Evolutionary conservation across 2,888 invertebrate genomes (phyloP), one percentile per base, ranked within the genome.

Genomic region (Nomada goodeniana): DNA sequence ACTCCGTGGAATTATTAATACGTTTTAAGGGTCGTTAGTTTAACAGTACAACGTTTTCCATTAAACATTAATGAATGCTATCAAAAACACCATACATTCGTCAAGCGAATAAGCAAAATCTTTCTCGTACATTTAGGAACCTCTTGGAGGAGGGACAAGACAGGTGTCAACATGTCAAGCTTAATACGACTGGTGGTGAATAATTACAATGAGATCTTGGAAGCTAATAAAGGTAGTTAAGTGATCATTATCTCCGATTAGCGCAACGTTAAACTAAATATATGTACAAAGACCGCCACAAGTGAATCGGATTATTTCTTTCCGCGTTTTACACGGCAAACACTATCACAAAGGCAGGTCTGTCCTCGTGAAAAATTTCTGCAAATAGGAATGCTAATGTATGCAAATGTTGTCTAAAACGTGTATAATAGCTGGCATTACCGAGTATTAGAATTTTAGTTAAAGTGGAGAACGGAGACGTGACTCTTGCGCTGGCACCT

Each of bases 121-220:
- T 36, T 36, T 36, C 36, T 36, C 36, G 36, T 5, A 36, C 1
- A 36, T 36, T 11, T n/a, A 18, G 42, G 13, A 1, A 13, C 11
- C 4, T 13, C 26, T 67, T 5, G 1, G n/a, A 10, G 36, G 26
- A 15, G 20, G 13, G 44, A 1, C 7, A 26, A 23, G n/a, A 57
- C n/a, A 23, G 42, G 26, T 60, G 26, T 1, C 60, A 60, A 50
- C 67, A 95, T 95, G 95, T 90, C 95, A 77, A 94, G 93, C 59
- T 80, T 95, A 65, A 94, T 95, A 91, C 94, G 93, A 84, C 89
- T 94, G 85, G 93, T 95, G 23, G 94, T 95, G 72, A 94, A 94
- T 88, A 95, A 95, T 89, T 95, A 95, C 91, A 94, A 95, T 86
- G 95, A 95, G 88, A 90, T 95, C 67, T 77, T 95, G 86, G 93